Percentiles rank a stretch among this genome's conserved stretches.
Conservation (phyloP, 2,888 invertebrate genomes). For the Trichopoda pennipes region DNA sequence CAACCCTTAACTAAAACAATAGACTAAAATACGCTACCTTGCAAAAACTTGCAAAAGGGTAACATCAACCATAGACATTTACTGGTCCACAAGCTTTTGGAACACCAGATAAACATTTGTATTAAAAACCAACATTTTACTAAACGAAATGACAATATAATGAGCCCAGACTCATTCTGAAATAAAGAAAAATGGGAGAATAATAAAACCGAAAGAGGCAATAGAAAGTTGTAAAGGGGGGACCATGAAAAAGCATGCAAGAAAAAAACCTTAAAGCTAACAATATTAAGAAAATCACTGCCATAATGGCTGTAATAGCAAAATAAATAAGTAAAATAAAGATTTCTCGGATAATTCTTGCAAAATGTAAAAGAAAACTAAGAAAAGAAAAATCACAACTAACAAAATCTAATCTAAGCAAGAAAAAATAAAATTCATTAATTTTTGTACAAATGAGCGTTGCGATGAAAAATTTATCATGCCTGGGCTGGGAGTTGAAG, state of each 20-base stretch:
- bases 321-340: constrained; percentile 60
- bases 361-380: constrained; percentile 19
- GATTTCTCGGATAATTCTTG: constrained; percentile 17
- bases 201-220: constrained; percentile 30
- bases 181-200: constrained; percentile 52
- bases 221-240: background rate
- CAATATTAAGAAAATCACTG: constrained; percentile 68
- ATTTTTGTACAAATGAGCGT: constrained; percentile 31
- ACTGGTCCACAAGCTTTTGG: constrained; percentile 22
- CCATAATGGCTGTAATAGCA: constrained; percentile 66
- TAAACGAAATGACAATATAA: constrained; percentile 78
- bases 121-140: constrained; percentile 62
- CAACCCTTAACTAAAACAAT: constrained; percentile 56
- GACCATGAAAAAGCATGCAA: background rate
- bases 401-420: constrained; percentile 49
- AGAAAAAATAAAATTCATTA: constrained; percentile 51
- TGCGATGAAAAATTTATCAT: constrained; percentile 17
- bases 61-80: constrained; percentile 32
- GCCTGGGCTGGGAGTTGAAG: background rate
- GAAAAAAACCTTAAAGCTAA: constrained; percentile 11
- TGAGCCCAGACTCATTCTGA: constrained; percentile 72
- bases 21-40: constrained; percentile 9
- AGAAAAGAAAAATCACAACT: constrained; percentile 38
- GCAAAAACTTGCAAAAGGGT: constrained; percentile 37
- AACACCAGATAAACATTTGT: constrained; percentile 46